Base-by-base conservation (phyloP, 2,888 invertebrate genomes). In the Oligia strigilis region DNA sequence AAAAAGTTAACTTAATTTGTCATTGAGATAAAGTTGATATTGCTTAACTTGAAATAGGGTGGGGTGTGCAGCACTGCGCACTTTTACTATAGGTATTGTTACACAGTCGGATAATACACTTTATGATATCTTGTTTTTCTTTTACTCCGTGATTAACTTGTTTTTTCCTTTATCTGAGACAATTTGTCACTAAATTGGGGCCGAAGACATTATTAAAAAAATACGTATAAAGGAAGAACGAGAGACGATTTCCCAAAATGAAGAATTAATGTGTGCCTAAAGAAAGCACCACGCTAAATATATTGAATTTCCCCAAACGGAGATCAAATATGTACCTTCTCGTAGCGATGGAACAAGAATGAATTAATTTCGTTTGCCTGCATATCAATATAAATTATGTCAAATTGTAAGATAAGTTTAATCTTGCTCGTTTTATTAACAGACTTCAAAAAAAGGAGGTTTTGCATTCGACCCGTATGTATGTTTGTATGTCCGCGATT, bases 331-430 rank as follows among this genome's bases (percentile, higher is more conserved):
- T 70, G 64, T 62, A 65, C 29, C 29, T 29, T 1, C 43, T 58
- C 23, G 11, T 11, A 58, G 23, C 8, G 60, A 65, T n/a, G 23
- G 73, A 73, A 84, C 29, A 73, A 5, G 60, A 62, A 73, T 73
- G 62, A 65, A 60, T 78, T 78, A 49, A 66, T 73, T 84, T 73
- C n/a, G 64, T 84, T 79, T 73, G 14, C 72, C 17, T 49, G 17
- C 36, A 52, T 46, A 60, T 36, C 55, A 58, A 64, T 49, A 72
- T 67, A 40, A 66, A 80, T 80, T 55, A 77, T 19, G 2, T 55
- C 14, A 78, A n/a, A 65, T 55, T 46, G 52, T 29, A 43, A 62
- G 40, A 43, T 64, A n/a, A 17, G 23, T 46, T 80, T 9, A 9
- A 40, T 78, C 46, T 77, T 55, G 5, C 17, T 77, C 17, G 14